Conservation (phyloP, 1,140 invertebrate genomes). For the Drosophila triauraria region DNA sequence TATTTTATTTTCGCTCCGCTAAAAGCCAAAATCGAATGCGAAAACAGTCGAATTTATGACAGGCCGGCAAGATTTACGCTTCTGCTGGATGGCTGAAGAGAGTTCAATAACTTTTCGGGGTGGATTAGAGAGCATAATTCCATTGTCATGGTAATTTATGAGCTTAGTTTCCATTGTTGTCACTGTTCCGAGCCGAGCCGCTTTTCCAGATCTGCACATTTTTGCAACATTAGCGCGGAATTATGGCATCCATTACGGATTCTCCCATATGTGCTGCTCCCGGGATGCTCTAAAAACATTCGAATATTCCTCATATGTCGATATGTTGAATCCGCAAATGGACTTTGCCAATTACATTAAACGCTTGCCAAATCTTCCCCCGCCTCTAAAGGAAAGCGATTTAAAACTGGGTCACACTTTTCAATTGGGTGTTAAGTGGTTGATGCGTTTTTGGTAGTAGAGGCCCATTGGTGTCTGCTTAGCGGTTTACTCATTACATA, state of each 20-base stretch:
- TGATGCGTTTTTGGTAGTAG: conserved; percentile 19
- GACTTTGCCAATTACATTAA: conserved; percentile 56
- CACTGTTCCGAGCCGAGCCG: conserved; percentile 14
- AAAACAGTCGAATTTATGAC: conserved; percentile 58
- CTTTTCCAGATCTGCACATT: conserved; percentile 44
- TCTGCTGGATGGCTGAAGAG: conserved; percentile 16
- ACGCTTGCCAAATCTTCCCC: conserved; percentile 28
- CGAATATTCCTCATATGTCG: conserved; percentile 19
- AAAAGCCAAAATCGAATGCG: conserved; percentile 55
- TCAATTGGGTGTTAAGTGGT: conserved; percentile 66
- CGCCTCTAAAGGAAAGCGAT: conserved; percentile 16
- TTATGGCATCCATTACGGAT: conserved; percentile 53
- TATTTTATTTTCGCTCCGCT: conserved; percentile 33
- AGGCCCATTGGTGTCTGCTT: conserved; percentile 13
- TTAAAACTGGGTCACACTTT: conserved; percentile 62
- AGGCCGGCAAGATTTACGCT: conserved; percentile 55
- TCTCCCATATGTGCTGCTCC: conserved; percentile 48
- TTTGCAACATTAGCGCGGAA: conserved; percentile 59
- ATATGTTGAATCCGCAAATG: conserved; percentile 41
- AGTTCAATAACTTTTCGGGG: conserved; percentile 63
- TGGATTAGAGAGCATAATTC: conserved; percentile 60
- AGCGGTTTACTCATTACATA: conserved; percentile 46
- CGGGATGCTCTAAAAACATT: conserved; percentile 22
- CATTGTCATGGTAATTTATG: conserved; percentile 65
- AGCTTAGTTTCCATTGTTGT: conserved; percentile 61